Conservation (phyloP, 2,113 vertebrate genomes). For the Alligator sinensis region DNA sequence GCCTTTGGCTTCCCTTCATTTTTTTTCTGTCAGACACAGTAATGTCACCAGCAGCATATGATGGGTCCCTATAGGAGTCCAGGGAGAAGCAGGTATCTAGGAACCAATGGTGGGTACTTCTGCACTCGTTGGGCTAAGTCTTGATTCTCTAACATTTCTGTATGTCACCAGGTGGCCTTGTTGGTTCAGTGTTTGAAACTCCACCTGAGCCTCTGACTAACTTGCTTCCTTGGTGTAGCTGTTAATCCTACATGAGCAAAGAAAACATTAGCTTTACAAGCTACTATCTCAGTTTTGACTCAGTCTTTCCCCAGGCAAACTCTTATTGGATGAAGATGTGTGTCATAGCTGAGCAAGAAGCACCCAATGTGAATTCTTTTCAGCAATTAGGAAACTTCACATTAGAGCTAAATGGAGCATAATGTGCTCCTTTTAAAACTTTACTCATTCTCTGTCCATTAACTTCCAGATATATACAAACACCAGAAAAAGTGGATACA, state of each 20-base stretch:
- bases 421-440: conserved; percentile 2
- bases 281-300: conserved; percentile 3
- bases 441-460: conserved; percentile 13
- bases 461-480: neutral
- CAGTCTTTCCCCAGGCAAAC: neutral
- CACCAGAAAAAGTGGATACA: neutral
- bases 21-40: neutral
- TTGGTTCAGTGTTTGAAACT: neutral
- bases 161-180: neutral
- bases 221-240: neutral
- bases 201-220: neutral
- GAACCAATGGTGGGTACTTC: conserved; percentile 2
- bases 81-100: neutral
- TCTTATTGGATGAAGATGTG: conserved; percentile 4
- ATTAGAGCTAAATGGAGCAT: neutral
- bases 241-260: neutral
- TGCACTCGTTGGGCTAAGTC: neutral
- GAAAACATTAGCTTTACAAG: neutral
- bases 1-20: neutral
- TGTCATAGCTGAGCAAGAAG: neutral
- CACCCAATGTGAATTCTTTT: neutral
- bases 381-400: neutral
- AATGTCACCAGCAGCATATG: conserved; percentile 21
- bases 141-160: neutral
- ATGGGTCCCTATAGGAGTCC: neutral